A percentile compares a stretch with the other conserved stretches of the same genome.
Evolutionary conservation across 2,113 vertebrate genomes (phyloP).

Genomic region (Cyprinus carpio): DNA sequence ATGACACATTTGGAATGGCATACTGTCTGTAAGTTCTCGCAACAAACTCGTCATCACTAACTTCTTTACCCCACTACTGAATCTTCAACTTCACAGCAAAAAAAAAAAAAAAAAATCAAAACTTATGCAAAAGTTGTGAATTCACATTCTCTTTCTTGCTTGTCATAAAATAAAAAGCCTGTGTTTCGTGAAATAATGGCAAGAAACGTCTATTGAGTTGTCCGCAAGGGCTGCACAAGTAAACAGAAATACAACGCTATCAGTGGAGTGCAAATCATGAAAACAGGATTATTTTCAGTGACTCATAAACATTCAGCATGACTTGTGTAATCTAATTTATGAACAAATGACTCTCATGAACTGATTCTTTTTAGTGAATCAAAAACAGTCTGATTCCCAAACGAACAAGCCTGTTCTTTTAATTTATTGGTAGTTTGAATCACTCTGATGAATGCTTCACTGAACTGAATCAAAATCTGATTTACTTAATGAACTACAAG

Average conservation of each 20-base stretch:
- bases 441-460: not conserved
- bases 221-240: not conserved
- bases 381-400: not conserved
- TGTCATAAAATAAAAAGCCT: not conserved
- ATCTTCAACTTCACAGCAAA: not conserved
- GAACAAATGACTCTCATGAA: not conserved
- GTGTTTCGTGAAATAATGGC: not conserved
- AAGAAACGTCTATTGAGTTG: not conserved
- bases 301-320: too few species aligned
- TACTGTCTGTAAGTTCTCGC: not conserved
- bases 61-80: not conserved
- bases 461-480: not conserved
- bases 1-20: constrained; percentile 7
- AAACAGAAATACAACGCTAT: not conserved
- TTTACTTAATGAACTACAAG: too few species aligned
- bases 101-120: not conserved
- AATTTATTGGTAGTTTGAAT: not conserved
- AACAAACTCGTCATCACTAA: not conserved
- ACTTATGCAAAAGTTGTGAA: not conserved
- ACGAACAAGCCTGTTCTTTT: not conserved
- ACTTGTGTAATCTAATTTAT: not conserved
- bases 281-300: not conserved
- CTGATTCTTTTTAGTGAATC: not conserved
- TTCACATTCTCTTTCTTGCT: not conserved
- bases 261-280: not conserved